Percentiles rank a stretch among this genome's conserved stretches.
These are phyloP conservation scores for Eufriesea mexicana DNA, from an alignment of 1,140 invertebrate species.

Conservation along the genomic window DNA sequence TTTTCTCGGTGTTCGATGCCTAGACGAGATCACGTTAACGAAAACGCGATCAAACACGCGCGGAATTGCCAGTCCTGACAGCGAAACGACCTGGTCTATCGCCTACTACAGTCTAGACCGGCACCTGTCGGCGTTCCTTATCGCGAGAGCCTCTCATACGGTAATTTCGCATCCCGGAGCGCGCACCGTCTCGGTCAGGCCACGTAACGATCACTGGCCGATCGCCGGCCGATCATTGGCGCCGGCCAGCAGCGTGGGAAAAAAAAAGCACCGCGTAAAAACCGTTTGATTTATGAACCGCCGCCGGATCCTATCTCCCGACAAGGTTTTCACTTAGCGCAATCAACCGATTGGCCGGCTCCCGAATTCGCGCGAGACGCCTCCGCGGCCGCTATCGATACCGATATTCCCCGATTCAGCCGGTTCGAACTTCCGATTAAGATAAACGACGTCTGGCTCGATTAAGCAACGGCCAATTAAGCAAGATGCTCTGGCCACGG, in stretches of 20 bases:
- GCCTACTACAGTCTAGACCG: neutral
- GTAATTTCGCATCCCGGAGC: neutral
- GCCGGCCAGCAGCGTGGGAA: neutral
- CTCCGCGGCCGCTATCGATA: no score
- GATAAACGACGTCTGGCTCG: slow-evolving; percentile 28
- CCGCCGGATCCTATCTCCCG: neutral
- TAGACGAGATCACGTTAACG: neutral
- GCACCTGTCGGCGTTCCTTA: neutral
- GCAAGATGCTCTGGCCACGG: neutral
- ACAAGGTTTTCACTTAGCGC: slow-evolving; percentile 36
- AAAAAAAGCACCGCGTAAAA: slow-evolving; percentile 2
- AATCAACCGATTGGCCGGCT: slow-evolving; percentile 21
- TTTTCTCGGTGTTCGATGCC: no score
- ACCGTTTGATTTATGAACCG: slow-evolving; percentile 34
- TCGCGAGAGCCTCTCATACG: neutral
- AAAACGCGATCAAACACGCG: neutral
- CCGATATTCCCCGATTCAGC: neutral
- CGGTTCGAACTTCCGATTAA: slow-evolving; percentile 12
- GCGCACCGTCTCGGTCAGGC: no score
- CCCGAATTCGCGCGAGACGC: neutral
- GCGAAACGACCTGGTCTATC: neutral
- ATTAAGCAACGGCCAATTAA: slow-evolving; percentile 34
- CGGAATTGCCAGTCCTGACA: neutral
- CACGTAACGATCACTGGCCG: neutral
- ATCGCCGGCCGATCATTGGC: neutral